Conservation (phyloP, 2,888 invertebrate species). For the Tachina grossa region DNA sequence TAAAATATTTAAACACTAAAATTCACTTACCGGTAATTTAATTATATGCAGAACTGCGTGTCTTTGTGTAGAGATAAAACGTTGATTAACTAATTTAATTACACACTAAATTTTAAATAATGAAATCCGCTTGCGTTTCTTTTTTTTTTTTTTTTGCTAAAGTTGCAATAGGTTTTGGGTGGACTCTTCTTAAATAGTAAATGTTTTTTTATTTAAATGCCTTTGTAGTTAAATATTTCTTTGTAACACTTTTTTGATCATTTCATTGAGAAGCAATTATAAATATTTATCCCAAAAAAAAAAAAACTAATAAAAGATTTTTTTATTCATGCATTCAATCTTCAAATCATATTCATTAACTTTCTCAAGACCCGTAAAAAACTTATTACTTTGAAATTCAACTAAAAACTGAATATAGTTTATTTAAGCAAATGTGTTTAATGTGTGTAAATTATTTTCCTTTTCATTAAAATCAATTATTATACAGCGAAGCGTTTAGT, state of each 20-base stretch:
- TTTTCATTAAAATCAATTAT: constrained; percentile 21
- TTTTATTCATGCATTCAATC: neutral
- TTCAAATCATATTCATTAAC: neutral
- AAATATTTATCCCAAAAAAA: neutral
- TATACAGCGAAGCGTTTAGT: neutral
- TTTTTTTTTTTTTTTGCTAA: neutral
- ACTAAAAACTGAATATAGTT: neutral
- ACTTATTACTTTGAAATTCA: constrained; percentile 4
- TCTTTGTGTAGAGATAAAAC: neutral
- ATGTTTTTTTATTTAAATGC: neutral
- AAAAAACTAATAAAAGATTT: neutral
- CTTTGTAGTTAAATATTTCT: neutral
- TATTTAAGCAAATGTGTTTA: constrained; percentile 17
- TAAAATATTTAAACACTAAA: constrained; percentile 43
- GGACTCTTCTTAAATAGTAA: no score
- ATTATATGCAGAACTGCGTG: constrained; percentile 1
- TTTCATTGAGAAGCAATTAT: neutral
- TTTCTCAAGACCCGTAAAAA: neutral
- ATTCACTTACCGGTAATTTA: constrained; percentile 62
- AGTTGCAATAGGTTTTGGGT: neutral
- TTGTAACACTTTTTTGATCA: neutral
- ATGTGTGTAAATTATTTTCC: constrained; percentile 5
- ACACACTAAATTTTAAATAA: constrained; percentile 52
- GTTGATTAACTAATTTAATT: constrained; percentile 60
- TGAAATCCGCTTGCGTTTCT: constrained; percentile 12